Evolutionary conservation across 2,113 vertebrate species (phyloP), one percentile per base, ranked within the genome.

Genomic region (Zosterops japonicus): DNA sequence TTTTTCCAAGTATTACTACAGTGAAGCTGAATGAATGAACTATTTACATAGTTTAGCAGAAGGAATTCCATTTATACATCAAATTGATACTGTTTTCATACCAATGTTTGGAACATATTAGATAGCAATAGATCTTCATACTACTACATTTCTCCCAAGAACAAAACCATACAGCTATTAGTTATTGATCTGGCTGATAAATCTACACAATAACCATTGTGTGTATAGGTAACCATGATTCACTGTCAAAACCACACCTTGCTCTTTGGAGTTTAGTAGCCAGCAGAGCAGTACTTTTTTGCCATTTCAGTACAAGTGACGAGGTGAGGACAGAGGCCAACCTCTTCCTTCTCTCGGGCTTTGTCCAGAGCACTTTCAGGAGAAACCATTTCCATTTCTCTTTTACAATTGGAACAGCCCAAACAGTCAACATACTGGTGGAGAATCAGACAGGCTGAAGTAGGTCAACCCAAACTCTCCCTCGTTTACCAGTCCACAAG

Each of bases 351-450:
- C 55, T 47, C 12, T 25, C 76, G 3, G 63, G 55, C 31, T 50
- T 36, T 46, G 33, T 28, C 24, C 63, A 80, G 22, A 49, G 53
- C 14, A 64, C 42, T 33, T 69, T 12, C 16, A 70, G 19, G 8
- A 80, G n/a, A 90, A 86, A 27, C 11, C 7, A 63, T n/a, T 70
- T 70, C 42, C 44, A 31, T 68, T 61, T 83, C 42, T 74, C 55
- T 87, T 87, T 71, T 29, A 46, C 6, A 47, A 9, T 6, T 63
- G 46, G 24, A 77, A 57, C n/a, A 87, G 33, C 4, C 29, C 56
- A 78, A 70, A 49, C 0, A 0, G 31, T 24, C 49, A 28, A 27
- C 29, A 28, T 29, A 5, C 16, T 79, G n/a, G 17, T 33, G 28
- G 25, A 71, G 23, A 78, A 5, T 23, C 59, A 46, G n/a, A 81